These are phyloP conservation scores for Marmota flaviventris DNA, from an alignment of 2,113 vertebrate genomes.

Conservation along the genomic window DNA sequence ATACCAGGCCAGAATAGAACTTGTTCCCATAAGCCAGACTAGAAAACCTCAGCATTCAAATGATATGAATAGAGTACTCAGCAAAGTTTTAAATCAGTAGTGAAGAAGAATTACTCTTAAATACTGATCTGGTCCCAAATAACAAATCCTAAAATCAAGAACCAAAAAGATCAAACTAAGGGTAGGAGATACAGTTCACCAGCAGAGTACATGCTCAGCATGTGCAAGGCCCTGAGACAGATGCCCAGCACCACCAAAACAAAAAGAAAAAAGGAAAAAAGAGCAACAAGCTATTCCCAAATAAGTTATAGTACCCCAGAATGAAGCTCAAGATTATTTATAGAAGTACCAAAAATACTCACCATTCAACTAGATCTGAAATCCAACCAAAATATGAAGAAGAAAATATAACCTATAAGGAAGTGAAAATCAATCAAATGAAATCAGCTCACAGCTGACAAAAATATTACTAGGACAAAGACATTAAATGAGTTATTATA, in stretches of 20 bases:
- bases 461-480: not conserved
- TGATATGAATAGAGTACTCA: not conserved
- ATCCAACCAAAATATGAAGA: not conserved
- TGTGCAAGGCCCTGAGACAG: too few species aligned
- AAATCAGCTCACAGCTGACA: not conserved
- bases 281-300: not conserved
- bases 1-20: not conserved
- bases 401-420: not conserved
- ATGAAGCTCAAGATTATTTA: not conserved
- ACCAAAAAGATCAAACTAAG: not conserved
- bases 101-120: not conserved
- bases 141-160: not conserved
- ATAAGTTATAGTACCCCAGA: not conserved
- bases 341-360: not conserved
- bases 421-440: not conserved
- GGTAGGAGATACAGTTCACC: not conserved
- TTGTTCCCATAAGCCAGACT: not conserved
- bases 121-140: not conserved
- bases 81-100: not conserved
- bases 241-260: not conserved
- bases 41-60: not conserved
- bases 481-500: not conserved
- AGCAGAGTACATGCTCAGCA: too few species aligned
- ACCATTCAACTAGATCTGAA: not conserved
- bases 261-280: not conserved